Conservation (phyloP, 1,140 invertebrate genomes). For the Formica selysi region DNA sequence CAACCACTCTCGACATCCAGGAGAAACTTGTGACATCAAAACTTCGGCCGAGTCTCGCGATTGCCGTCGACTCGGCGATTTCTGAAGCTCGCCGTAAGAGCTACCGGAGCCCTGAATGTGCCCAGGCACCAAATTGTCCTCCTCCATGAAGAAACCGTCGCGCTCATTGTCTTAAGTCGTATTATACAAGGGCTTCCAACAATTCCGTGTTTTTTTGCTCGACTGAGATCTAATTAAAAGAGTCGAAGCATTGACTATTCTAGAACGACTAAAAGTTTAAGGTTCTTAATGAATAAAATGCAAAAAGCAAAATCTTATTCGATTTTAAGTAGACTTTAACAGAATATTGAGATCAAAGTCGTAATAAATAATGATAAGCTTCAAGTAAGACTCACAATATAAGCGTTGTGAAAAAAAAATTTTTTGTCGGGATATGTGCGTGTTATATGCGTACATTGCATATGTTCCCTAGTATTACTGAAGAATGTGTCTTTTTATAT, state of each 20-base stretch:
- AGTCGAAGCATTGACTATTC: background rate
- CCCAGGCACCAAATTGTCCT: constrained; percentile 48
- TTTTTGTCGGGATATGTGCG: too few relatives aligned
- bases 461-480: background rate
- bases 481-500: too few relatives aligned
- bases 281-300: background rate
- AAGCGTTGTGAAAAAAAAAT: background rate
- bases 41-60: constrained; percentile 65
- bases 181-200: background rate
- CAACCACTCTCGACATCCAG: constrained; percentile 71
- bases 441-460: too few relatives aligned
- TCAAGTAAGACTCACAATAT: background rate
- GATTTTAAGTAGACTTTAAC: background rate
- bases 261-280: background rate
- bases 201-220: constrained; percentile 10
- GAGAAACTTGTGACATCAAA: constrained; percentile 75
- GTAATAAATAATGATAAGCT: too few relatives aligned
- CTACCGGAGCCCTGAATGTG: constrained; percentile 16
- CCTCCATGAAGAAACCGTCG: constrained; percentile 45
- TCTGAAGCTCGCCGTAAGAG: constrained; percentile 51
- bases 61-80: constrained; percentile 68
- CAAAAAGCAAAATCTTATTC: background rate
- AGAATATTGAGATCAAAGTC: background rate
- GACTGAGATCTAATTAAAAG: background rate
- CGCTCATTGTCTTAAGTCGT: constrained; percentile 30